Evolutionary conservation across 2,888 invertebrate genomes (phyloP).

Genomic region (Xestia ashworthii): DNA sequence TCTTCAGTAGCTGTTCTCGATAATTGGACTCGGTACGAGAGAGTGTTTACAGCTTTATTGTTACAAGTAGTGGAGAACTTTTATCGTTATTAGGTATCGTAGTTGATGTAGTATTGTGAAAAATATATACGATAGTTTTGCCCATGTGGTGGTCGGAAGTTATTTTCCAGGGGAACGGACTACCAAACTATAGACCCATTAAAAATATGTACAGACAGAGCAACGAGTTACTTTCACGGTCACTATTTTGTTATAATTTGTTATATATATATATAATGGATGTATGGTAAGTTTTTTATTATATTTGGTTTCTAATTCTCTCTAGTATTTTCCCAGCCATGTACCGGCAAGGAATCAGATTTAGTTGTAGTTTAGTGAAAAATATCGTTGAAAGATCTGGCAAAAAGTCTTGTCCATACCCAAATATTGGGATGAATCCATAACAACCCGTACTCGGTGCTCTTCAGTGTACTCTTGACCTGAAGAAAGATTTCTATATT

Average conservation of each 20-base stretch:
- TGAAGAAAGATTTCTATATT: too few species aligned
- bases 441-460: background rate
- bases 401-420: background rate
- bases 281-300: background rate
- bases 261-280: background rate
- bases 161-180: background rate
- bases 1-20: conserved; percentile 64
- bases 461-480: background rate
- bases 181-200: background rate
- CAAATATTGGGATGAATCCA: background rate
- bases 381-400: background rate
- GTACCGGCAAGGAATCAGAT: background rate
- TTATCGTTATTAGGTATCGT: conserved; percentile 25
- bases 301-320: background rate
- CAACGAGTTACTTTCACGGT: background rate
- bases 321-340: background rate
- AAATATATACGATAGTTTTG: background rate
- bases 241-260: background rate
- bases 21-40: conserved; percentile 37
- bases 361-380: background rate
- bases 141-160: background rate
- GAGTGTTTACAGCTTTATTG: conserved; percentile 41
- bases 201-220: background rate
- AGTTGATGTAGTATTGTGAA: background rate
- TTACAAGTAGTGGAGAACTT: conserved; percentile 22